Conservation (phyloP, 2,797 vertebrate genomes). For the Lophura swinhoii region DNA sequence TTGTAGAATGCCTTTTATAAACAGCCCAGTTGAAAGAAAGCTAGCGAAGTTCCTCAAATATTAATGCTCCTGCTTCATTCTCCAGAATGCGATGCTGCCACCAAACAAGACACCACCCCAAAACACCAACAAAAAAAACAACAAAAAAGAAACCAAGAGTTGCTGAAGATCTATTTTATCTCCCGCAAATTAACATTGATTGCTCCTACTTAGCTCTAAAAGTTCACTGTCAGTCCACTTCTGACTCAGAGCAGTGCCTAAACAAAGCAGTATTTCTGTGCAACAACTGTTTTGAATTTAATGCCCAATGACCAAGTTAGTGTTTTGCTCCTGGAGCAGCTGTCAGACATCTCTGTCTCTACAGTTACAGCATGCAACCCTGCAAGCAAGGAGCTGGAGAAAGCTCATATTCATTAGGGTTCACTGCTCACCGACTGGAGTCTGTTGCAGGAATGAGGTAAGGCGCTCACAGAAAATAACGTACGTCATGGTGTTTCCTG, state of each 20-base stretch:
- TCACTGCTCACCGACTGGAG: neutral
- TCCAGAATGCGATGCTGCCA: neutral
- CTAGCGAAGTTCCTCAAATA: neutral
- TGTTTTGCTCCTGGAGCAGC: neutral
- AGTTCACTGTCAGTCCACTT: neutral
- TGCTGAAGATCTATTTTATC: neutral
- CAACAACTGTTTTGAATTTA: neutral
- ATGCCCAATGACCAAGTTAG: fast-evolving
- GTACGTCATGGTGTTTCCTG: neutral
- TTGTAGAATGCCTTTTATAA: neutral
- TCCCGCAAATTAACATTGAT: neutral
- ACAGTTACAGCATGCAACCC: neutral
- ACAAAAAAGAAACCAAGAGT: neutral
- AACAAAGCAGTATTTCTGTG: neutral
- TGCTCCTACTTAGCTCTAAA: neutral
- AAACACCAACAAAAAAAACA: neutral
- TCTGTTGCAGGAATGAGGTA: neutral
- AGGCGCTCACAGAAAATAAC: neutral
- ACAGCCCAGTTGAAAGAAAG: neutral
- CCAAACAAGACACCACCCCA: neutral
- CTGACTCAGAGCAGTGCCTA: neutral
- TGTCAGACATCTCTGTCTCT: neutral
- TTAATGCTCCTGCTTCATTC: neutral
- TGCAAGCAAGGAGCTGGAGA: neutral
- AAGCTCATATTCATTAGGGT: neutral